phyloP scores from a whole-genome alignment of 2,888 invertebrate genomes.

The Molorchus minor region DNA sequence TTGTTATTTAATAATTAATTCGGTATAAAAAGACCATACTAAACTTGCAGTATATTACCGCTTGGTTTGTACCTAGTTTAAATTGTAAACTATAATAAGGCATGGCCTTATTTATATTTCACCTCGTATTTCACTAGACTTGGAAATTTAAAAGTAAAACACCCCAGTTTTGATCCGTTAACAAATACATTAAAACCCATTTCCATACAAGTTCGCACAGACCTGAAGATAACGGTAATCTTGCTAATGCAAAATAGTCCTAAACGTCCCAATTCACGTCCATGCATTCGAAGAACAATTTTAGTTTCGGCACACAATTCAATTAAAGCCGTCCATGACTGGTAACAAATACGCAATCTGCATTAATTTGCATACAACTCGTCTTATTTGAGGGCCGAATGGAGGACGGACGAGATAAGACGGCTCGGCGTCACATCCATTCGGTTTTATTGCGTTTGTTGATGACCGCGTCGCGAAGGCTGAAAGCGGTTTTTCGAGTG shows the following conservation, averaged over 20 bases:
- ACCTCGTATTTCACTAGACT: too few relatives aligned
- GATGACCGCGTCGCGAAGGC: too few relatives aligned
- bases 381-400: not conserved
- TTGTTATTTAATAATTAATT: too few relatives aligned
- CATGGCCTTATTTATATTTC: too few relatives aligned
- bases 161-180: too few relatives aligned
- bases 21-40: too few relatives aligned
- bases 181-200: too few relatives aligned
- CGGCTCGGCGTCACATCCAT: not conserved
- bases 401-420: conserved; percentile 1
- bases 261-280: conserved; percentile 9
- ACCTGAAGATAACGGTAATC: conserved; percentile 9
- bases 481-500: too few relatives aligned
- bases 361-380: conserved; percentile 42
- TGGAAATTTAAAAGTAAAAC: too few relatives aligned
- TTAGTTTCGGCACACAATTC: conserved; percentile 28
- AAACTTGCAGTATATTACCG: too few relatives aligned
- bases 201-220: conserved; percentile 12
- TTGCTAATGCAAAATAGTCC: conserved; percentile 16
- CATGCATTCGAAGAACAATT: conserved; percentile 25
- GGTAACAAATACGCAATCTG: conserved; percentile 42
- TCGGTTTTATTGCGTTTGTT: conserved; percentile 1
- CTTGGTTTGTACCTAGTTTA: too few relatives aligned
- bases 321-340: conserved; percentile 28
- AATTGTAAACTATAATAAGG: too few relatives aligned